phyloP scores from a whole-genome alignment of 2,113 vertebrate genomes.

The Hucho hucho region DNA sequence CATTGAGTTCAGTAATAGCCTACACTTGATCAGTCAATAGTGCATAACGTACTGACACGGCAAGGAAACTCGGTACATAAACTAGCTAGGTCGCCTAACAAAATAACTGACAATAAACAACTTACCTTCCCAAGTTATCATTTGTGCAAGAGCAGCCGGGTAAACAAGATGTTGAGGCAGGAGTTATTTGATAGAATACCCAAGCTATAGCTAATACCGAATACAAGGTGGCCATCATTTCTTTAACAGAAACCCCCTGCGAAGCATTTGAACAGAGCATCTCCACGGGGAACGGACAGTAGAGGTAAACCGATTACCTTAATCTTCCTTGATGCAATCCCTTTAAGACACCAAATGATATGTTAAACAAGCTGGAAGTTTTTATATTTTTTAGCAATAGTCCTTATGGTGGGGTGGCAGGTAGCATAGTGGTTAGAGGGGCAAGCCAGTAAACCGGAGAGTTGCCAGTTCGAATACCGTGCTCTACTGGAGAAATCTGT shows the following conservation, averaged over 20 bases:
- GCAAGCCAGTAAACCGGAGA: too few species aligned
- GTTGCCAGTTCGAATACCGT: too few species aligned
- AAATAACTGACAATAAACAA: background rate
- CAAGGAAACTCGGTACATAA: background rate
- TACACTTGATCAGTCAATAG: background rate
- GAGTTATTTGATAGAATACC: constrained; percentile 50
- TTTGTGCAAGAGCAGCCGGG: constrained; percentile 81
- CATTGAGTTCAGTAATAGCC: too few species aligned
- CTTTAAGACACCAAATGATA: constrained; percentile 52
- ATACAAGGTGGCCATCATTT: constrained; percentile 78
- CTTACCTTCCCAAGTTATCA: constrained; percentile 83
- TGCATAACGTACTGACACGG: background rate
- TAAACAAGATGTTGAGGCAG: constrained; percentile 68
- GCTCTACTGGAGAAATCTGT: too few species aligned
- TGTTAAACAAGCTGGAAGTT: constrained; percentile 36
- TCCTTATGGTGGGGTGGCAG: too few species aligned
- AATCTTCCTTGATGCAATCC: constrained; percentile 80
- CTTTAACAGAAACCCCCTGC: constrained; percentile 61
- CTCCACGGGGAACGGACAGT: constrained; percentile 43
- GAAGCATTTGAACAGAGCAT: constrained; percentile 65
- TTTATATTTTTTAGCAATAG: constrained; percentile 37
- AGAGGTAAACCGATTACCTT: constrained; percentile 86
- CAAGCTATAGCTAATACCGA: constrained; percentile 65
- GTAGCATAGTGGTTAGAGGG: too few species aligned
- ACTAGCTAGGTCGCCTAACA: background rate